Evolutionary conservation across 2,113 vertebrate genomes (phyloP).

Genomic region (Elgaria multicarinata): DNA sequence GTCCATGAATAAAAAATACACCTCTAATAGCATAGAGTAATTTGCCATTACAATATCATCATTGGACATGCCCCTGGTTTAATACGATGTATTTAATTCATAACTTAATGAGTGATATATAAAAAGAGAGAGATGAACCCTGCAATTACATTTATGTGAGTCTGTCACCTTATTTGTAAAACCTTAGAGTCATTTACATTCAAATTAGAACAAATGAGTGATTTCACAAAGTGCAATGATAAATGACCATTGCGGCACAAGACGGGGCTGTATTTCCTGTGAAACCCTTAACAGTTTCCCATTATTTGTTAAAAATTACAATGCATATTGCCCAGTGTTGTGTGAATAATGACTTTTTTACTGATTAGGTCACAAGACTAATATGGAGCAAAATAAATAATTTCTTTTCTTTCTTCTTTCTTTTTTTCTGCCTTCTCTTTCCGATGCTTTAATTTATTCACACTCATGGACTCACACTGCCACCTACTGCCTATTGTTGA

Average conservation of each 20-base stretch:
- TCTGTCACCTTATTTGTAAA: slow-evolving; percentile 93
- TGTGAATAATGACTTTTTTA: slow-evolving; percentile 89
- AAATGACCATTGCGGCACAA: slow-evolving; percentile 83
- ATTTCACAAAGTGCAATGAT: slow-evolving; percentile 88
- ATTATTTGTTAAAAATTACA: slow-evolving; percentile 89
- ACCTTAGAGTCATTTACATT: slow-evolving; percentile 92
- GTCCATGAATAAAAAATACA: slow-evolving; percentile 92
- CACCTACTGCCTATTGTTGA: slow-evolving; percentile 76
- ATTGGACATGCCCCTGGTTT: slow-evolving; percentile 92
- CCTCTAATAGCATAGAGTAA: slow-evolving; percentile 89
- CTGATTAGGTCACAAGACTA: slow-evolving; percentile 86
- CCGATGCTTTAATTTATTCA: slow-evolving; percentile 55
- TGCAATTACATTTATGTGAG: slow-evolving; percentile 91
- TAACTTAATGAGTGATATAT: slow-evolving; percentile 92
- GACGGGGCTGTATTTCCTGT: slow-evolving; percentile 83
- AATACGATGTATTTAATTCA: slow-evolving; percentile 93
- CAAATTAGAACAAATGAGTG: slow-evolving; percentile 91
- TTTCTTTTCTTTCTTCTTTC: slow-evolving; percentile 76
- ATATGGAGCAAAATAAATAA: slow-evolving; percentile 85
- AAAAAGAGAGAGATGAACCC: slow-evolving; percentile 90
- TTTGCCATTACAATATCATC: slow-evolving; percentile 93
- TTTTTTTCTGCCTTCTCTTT: background rate
- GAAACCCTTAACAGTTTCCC: slow-evolving; percentile 84
- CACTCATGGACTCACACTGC: slow-evolving; percentile 78
- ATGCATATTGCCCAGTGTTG: slow-evolving; percentile 85